Conservation (phyloP, 2,113 vertebrate species). For the Atlantisia rogersi region DNA sequence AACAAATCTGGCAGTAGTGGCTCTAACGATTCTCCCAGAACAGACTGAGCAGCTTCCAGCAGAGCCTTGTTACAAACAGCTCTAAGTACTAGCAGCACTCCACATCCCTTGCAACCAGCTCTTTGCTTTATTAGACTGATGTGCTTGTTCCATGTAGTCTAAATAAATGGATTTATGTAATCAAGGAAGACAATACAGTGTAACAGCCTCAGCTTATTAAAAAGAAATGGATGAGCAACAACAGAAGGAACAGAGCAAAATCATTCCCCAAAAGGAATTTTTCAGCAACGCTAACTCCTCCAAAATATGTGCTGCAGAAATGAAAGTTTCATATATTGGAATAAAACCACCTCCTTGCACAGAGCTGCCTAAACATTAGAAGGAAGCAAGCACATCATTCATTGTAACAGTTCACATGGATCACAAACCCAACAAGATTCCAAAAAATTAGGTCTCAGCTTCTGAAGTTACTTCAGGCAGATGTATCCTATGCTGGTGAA, state of each 20-base stretch:
- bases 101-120: not conserved
- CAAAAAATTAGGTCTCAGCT: not conserved
- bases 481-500: accelerated
- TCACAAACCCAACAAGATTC: not conserved
- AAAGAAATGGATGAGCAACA: not conserved
- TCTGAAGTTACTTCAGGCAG: not conserved
- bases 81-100: not conserved
- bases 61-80: not conserved
- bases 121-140: not conserved
- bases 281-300: not conserved
- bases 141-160: not conserved
- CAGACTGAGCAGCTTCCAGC: not conserved
- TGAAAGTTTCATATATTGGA: not conserved
- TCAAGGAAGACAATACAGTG: not conserved
- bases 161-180: constrained; percentile 9
- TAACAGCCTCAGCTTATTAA: not conserved
- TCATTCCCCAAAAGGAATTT: not conserved
- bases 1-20: not conserved
- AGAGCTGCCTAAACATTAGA: not conserved
- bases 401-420: not conserved
- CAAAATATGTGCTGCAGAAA: not conserved
- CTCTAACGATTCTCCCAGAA: not conserved
- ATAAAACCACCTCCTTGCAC: not conserved
- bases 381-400: not conserved
- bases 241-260: not conserved